Conservation (phyloP, 2,888 invertebrate species). For the Tipula vernalis region DNA sequence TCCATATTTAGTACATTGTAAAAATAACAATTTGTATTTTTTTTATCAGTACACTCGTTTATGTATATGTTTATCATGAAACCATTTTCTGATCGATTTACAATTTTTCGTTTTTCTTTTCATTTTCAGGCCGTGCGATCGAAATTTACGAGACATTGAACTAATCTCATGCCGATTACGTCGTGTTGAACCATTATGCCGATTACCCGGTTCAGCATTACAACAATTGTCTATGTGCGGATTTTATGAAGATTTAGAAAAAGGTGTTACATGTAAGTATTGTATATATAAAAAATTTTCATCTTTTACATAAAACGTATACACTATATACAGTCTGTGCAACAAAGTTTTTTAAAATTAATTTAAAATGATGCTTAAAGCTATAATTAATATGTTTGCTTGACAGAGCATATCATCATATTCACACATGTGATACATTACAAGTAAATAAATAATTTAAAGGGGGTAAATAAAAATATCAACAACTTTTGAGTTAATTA, state of each 20-base stretch:
- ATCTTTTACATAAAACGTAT: background rate
- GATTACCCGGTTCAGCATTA: conserved; percentile 53
- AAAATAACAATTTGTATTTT: background rate
- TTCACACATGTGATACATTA: background rate
- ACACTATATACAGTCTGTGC: background rate
- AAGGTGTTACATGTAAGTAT: conserved; percentile 65
- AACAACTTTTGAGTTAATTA: background rate
- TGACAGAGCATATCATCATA: background rate
- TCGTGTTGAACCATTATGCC: conserved; percentile 47
- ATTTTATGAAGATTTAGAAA: conserved; percentile 65
- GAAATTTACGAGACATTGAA: conserved; percentile 59
- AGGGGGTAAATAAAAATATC: background rate
- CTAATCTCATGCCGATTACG: conserved; percentile 53
- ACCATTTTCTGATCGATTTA: background rate
- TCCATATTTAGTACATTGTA: background rate
- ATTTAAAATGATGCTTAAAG: background rate
- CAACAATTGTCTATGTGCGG: conserved; percentile 63
- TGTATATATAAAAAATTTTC: too few species aligned
- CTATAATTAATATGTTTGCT: background rate
- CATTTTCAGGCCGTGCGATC: conserved; percentile 49
- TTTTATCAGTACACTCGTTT: background rate
- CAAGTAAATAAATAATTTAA: background rate
- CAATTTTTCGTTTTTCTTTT: too few species aligned
- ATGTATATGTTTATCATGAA: background rate
- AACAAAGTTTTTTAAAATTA: background rate